Base-by-base conservation (phyloP, 2,888 invertebrate species). In the Lypha dubia region DNA sequence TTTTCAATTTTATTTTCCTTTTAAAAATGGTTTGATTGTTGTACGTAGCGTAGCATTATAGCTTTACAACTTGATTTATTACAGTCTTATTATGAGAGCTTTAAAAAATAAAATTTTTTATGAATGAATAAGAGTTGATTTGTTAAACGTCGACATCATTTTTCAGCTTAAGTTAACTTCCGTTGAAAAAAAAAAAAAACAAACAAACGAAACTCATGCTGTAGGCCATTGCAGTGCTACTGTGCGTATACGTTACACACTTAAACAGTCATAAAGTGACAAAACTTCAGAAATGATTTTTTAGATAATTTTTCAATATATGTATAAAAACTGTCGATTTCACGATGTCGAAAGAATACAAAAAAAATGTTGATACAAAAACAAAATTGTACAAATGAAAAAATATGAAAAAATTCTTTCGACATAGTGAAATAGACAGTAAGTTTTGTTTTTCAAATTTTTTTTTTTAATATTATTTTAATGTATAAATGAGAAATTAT, bases 1-100 rank as follows among this genome's bases (percentile, higher is more conserved):
- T 41, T 75, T 77, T 41, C 13, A 5, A 62, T 32, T 60, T 73
- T 28, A 13, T 65, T 35, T 58, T 46, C 24, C 28, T 20, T 58
- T 32, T 63, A 28, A 20, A 22, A 17, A 28, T 63, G 60, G 3
- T 68, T 58, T 49, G 53, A 56, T 60, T 74, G 51, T 62, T 51
- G 51, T 49, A 51, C n/a, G 63, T 65, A 70, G 70, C n/a, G 63
- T 65, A 70, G 70, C 74, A 56, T 62, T 62, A 74, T 63, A 76
- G 71, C 71, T 62, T 84, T 80, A 76, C 71, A 76, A 62, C 80
- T 80, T 84, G 80, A 84, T 84, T 84, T 84, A 84, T 84, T 84
- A 49, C 76, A 51, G 51, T 56, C 71, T 65, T 65, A n/a, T n/a
- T n/a, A 65, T 84, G 38, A 41, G 46, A 38, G 58, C 51, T 22